Base-by-base conservation (phyloP, 2,888 invertebrate genomes). In the Trichacis sp. region DNA sequence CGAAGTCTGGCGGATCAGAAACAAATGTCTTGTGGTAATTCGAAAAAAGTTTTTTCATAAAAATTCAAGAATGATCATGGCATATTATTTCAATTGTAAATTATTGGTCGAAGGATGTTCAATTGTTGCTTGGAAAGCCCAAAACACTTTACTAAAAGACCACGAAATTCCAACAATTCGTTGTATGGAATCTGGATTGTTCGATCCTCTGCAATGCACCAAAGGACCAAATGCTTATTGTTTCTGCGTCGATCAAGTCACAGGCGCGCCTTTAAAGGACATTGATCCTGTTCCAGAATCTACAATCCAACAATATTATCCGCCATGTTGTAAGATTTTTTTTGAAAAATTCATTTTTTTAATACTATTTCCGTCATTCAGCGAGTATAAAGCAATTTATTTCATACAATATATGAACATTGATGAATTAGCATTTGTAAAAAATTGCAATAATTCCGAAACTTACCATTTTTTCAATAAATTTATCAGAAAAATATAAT, bases 181-280 rank as follows among this genome's bases (percentile, higher is more conserved):
- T 2, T 93, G 93, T 75, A 85, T 88, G 0, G 77, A 88, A 0
- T 89, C 90, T 71, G 93, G 93, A 0, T 88, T 89, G 73, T 92
- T 88, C 81, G 89, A 91, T 79, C 85, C 88, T 0, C 78, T 92
- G 6, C 92, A 92, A 72, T 92, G 92, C 73, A 82, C 89, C 1
- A 85, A 83, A 1, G 86, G 86, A 20, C 79, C 70, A 3, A 54
- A 77, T 18, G 64, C 65, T 17, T 73, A 70, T 36, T 92, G 92
- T 74, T 86, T 88, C 63, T 93, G 92, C 74, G 89, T 91, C 6
- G 84, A 90, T 71, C 72, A 76, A 0, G 65, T 86, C 40, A 88
- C 88, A 19, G 91, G 90, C 0, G 77, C 81, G 3, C 85, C 88
- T 1, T 79, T 78, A 29, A 77, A 77, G 55, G 77, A 81, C 4